Conservation (phyloP, 2,113 vertebrate genomes). For the Rhodinocichla rosea region DNA sequence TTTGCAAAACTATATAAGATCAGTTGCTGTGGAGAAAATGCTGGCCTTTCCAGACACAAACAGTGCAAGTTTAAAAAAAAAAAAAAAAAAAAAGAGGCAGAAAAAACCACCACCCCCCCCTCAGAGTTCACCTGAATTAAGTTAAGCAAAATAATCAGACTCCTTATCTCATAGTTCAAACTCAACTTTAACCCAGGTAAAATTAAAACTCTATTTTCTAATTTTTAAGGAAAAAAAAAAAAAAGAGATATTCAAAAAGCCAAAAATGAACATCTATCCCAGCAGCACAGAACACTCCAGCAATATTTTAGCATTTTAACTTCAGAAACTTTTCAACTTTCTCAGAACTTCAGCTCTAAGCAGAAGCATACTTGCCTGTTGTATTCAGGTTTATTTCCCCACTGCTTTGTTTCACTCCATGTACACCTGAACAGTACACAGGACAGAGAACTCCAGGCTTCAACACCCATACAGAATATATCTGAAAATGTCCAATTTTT, state of each 20-base stretch:
- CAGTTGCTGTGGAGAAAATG: not conserved
- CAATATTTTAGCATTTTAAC: not conserved
- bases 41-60: not conserved
- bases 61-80: fast-evolving
- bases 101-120: fast-evolving
- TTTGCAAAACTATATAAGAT: not conserved
- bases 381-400: not conserved
- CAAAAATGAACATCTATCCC: not conserved
- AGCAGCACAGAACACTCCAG: not conserved
- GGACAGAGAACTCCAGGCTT: not conserved
- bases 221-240: not conserved
- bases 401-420: not conserved
- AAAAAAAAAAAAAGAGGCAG: not conserved
- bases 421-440: not conserved
- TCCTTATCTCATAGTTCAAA: not conserved
- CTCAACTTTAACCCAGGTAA: not conserved
- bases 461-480: not conserved
- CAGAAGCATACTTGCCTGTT: not conserved
- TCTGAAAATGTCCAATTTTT: not conserved
- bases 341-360: not conserved
- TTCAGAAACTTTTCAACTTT: not conserved
- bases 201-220: not conserved
- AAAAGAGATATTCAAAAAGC: not conserved
- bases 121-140: not conserved
- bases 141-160: not conserved